phyloP scores from a whole-genome alignment of 2,113 vertebrate genomes.

The Amphiprion ocellaris region DNA sequence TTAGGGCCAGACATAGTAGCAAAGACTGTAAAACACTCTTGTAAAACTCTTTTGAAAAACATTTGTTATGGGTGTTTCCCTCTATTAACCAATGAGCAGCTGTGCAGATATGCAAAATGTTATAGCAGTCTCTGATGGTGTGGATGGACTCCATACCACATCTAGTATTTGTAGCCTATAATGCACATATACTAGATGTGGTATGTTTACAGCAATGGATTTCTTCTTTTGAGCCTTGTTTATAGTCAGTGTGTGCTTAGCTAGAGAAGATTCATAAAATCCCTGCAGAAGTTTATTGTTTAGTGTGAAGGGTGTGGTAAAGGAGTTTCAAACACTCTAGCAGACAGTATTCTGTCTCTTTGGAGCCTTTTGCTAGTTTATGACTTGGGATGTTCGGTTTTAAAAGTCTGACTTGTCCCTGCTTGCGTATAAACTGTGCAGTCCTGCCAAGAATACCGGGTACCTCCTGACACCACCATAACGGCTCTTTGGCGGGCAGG shows the following conservation, averaged over 20 bases:
- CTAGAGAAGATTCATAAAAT: not conserved
- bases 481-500: conserved; percentile 30
- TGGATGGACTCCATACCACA: too few species aligned
- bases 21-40: not conserved
- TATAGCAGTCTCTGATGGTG: too few species aligned
- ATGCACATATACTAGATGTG: too few species aligned
- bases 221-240: conserved; percentile 3
- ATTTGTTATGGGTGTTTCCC: not conserved
- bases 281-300: conserved; percentile 27
- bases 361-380: conserved; percentile 16
- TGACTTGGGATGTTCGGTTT: conserved; percentile 28
- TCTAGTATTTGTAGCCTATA: too few species aligned
- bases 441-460: not conserved
- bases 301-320: not conserved
- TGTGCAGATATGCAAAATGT: too few species aligned
- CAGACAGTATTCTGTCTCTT: not conserved
- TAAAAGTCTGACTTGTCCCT: conserved; percentile 14
- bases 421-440: not conserved
- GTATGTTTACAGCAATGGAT: not conserved
- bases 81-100: not conserved
- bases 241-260: not conserved
- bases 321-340: not conserved
- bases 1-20: not conserved
- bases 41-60: not conserved
- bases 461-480: conserved; percentile 4